Conservation (phyloP, 2,797 vertebrate species). For the Octomys mimax region DNA sequence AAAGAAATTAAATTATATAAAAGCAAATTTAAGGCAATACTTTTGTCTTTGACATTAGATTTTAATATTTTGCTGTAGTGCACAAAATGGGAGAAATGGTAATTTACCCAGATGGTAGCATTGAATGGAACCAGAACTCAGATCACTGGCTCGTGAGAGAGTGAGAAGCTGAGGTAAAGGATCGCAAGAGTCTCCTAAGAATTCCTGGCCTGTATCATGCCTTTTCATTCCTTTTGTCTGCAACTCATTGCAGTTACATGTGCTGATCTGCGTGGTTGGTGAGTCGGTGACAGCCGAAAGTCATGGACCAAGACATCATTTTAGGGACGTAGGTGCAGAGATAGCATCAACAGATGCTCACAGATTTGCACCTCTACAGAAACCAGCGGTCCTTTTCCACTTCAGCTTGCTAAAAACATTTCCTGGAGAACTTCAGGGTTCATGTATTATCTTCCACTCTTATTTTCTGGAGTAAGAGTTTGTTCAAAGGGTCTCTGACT, state of each 20-base stretch:
- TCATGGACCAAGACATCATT: background rate
- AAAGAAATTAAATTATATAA: background rate
- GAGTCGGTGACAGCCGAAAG: background rate
- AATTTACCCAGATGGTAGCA: background rate
- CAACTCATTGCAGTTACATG: background rate
- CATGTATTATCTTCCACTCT: background rate
- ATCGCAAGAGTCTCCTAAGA: background rate
- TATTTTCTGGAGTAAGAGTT: background rate
- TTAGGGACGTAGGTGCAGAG: background rate
- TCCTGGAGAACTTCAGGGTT: background rate
- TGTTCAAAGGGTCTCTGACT: slow-evolving; percentile 6
- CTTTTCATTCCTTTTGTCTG: background rate
- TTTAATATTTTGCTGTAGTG: slow-evolving; percentile 1
- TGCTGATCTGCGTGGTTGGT: background rate
- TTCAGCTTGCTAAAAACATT: background rate
- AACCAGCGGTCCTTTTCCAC: background rate
- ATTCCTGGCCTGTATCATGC: background rate
- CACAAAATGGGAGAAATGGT: slow-evolving; percentile 1
- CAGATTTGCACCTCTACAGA: background rate
- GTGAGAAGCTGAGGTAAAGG: background rate
- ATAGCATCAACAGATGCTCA: background rate
- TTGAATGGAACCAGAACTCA: background rate
- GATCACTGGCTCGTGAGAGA: background rate
- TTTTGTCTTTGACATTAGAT: background rate
- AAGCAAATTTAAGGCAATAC: background rate